Evolutionary conservation across 2,797 vertebrate species (phyloP).

Genomic region (Paratrypauchen microcephalus): DNA sequence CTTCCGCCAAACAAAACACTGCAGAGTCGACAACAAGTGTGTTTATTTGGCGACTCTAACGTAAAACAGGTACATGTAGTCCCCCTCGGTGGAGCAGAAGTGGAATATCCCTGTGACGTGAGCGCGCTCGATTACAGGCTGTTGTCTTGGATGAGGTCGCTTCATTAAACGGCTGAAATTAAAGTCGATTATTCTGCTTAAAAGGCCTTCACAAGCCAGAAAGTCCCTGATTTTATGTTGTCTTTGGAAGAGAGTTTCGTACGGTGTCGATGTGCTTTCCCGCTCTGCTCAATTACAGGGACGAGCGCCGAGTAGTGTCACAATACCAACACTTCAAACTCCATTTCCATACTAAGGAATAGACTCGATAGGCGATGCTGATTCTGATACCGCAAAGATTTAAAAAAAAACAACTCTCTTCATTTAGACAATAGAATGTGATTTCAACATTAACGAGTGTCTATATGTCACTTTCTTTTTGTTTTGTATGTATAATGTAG

Average conservation of each 20-base stretch:
- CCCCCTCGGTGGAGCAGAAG: background rate
- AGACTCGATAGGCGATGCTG: too few relatives aligned
- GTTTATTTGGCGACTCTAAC: background rate
- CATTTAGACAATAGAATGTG: too few relatives aligned
- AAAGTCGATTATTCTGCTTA: constrained; percentile 20
- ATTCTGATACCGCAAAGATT: too few relatives aligned
- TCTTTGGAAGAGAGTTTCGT: constrained; percentile 62
- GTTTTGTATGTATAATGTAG: too few relatives aligned
- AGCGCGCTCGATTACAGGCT: background rate
- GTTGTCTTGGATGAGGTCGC: constrained; percentile 1
- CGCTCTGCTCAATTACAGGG: constrained; percentile 72
- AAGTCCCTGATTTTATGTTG: constrained; percentile 58
- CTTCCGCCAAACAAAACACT: background rate
- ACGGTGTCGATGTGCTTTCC: constrained; percentile 62
- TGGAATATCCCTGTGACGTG: background rate
- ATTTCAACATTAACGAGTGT: too few relatives aligned
- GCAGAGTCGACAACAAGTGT: background rate
- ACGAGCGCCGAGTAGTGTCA: constrained; percentile 62
- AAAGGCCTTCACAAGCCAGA: constrained; percentile 22
- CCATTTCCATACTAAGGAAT: too few relatives aligned
- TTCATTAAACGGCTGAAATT: constrained; percentile 49
- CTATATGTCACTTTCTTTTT: too few relatives aligned
- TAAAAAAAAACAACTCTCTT: too few relatives aligned
- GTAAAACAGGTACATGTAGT: background rate
- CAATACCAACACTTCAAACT: too few relatives aligned